Evolutionary conservation across 2,888 invertebrate species (phyloP), one percentile per base, ranked within the genome.

Genomic region (Chrysodeixis includens): DNA sequence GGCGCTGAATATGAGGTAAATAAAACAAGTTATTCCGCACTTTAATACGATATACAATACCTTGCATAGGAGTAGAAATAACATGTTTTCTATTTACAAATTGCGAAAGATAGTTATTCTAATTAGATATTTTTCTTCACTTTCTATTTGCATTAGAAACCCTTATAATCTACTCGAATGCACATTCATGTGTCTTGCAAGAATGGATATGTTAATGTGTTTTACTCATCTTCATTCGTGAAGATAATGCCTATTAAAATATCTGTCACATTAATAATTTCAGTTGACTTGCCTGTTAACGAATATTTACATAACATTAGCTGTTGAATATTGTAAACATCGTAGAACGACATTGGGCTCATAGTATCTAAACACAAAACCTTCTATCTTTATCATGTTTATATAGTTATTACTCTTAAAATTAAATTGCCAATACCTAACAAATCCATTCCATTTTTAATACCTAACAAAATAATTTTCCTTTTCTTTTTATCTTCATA

Each of bases 1-100:
- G 92, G 93, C 82, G 90, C 92, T 83, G 94, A 95, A 82, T 95
- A 94, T 77, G 94, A 94, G 94, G 95, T 95, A 92, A 91, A 86
- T 84, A 86, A 82, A 82, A 74, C 66, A 68, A 71, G 54, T 76
- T 66, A 1, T 8, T 40, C 32, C 7, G 57, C 61, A 53, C 30
- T 57, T 61, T 54, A 20, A 49, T 40, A 40, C n/a, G 5, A 5
- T n/a, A 35, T 14, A 40, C 4, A 40, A 6, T n/a, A 40, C n/a
- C n/a, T n/a, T 40, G 40, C 40, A 5, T 40, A n/a, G 5, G 0
- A n/a, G 6, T 26, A 26, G 3, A n/a, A n/a, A 40, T n/a, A n/a
- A 40, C 14, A 40, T 6, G 40, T 30, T 54, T 16, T 54, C 10
- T 40, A 20, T 66, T 26, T 32, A 32, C 9, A 16, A 5, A 30